Percentiles rank a stretch among this genome's conserved stretches.
phyloP scores from a whole-genome alignment of 2,888 invertebrate genomes.

The Punctoribates punctum region DNA sequence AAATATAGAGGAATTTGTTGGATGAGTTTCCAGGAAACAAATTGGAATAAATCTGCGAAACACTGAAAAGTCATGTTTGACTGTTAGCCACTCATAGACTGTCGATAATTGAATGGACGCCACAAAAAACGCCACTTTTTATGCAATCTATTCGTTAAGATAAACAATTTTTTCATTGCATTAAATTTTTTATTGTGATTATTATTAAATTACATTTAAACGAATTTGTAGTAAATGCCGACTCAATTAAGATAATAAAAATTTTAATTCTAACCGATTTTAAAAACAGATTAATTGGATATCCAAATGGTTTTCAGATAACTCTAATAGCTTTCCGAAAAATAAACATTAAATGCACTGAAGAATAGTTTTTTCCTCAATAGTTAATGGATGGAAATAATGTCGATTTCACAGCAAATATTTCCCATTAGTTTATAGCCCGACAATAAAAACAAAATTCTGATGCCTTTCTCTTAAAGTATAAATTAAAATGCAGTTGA shows the following conservation, averaged over 20 bases:
- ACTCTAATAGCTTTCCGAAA: background rate
- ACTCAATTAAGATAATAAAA: slow-evolving; percentile 4
- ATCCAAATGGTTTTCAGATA: slow-evolving; percentile 21
- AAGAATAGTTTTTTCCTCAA: background rate
- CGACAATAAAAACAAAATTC: slow-evolving; percentile 1
- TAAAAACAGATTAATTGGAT: slow-evolving; percentile 15
- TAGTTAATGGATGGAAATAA: background rate
- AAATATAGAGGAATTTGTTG: too few species aligned
- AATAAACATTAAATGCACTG: background rate
- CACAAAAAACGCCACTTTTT: too few species aligned
- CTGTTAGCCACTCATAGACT: too few species aligned
- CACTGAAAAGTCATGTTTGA: too few species aligned
- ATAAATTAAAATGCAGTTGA: background rate
- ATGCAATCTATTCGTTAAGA: too few species aligned
- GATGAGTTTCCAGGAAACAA: too few species aligned
- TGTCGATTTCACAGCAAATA: slow-evolving; percentile 23
- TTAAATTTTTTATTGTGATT: background rate
- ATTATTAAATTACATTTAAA: background rate
- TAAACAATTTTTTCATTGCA: background rate
- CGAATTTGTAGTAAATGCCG: background rate
- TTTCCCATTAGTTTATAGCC: slow-evolving; percentile 19
- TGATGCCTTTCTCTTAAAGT: background rate
- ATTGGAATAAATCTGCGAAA: too few species aligned
- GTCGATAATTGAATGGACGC: too few species aligned
- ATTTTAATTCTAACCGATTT: slow-evolving; percentile 13